Percentiles rank a stretch among this genome's conserved stretches.
Conservation (phyloP, 2,888 invertebrate genomes). For the Mimachlamys varia region DNA sequence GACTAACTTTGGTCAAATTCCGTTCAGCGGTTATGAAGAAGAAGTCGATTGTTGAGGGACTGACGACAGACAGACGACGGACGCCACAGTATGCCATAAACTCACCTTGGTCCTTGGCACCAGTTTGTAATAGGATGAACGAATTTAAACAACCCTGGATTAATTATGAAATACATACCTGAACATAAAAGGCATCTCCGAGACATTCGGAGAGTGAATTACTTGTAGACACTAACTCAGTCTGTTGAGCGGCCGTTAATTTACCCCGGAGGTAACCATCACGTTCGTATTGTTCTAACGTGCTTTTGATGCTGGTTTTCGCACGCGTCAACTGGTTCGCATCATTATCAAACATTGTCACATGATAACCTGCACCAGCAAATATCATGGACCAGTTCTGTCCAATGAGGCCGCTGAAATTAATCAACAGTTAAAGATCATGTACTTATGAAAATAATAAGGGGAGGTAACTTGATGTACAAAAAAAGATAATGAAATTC, state of each 20-base stretch:
- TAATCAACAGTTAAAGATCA: background rate
- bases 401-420: constrained; percentile 94
- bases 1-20: too few species aligned
- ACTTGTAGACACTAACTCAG: constrained; percentile 89
- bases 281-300: constrained; percentile 66
- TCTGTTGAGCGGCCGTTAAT: constrained; percentile 89
- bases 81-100: too few species aligned
- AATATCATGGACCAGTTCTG: constrained; percentile 99
- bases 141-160: too few species aligned
- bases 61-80: too few species aligned
- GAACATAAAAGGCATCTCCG: constrained; percentile 89
- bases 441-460: too few species aligned
- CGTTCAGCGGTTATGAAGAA: too few species aligned
- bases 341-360: constrained; percentile 89
- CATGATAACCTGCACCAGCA: constrained; percentile 93
- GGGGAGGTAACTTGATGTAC: too few species aligned
- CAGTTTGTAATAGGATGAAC: too few species aligned
- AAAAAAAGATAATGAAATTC: too few species aligned
- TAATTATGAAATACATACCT: constrained; percentile 71
- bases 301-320: constrained; percentile 48
- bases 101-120: too few species aligned
- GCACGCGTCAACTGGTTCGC: constrained; percentile 70
- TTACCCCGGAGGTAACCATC: constrained; percentile 88
- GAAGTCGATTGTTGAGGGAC: too few species aligned
- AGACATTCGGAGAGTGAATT: constrained; percentile 88